Percentiles rank a stretch among this genome's conserved stretches.
Evolutionary conservation across 2,113 vertebrate species (phyloP).

Genomic region (Ptychochromis oligacanthus): DNA sequence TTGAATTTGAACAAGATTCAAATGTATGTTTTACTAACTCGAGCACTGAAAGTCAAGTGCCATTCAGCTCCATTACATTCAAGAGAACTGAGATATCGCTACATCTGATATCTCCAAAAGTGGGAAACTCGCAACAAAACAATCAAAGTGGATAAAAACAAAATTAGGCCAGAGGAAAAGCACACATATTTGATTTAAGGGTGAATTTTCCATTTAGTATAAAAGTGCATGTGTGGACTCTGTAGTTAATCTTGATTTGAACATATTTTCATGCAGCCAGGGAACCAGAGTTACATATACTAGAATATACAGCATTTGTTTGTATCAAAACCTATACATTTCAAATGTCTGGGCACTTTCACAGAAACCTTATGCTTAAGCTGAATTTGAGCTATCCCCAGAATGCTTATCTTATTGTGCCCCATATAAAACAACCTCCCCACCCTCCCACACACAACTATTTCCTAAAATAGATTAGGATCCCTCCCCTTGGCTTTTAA

Average conservation of each 20-base stretch:
- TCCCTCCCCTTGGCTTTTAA: constrained; percentile 18
- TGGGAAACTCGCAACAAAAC: neutral
- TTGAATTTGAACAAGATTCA: neutral
- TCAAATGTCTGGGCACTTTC: neutral
- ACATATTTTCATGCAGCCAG: neutral
- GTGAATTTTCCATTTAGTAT: neutral
- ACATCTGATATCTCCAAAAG: neutral
- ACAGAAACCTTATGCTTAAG: neutral
- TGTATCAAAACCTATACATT: neutral
- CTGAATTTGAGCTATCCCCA: constrained; percentile 15
- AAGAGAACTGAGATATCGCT: neutral
- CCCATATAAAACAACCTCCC: neutral
- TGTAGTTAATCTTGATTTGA: neutral
- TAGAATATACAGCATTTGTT: neutral
- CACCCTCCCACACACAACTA: neutral
- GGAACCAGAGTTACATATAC: neutral
- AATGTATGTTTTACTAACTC: neutral
- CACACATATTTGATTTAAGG: neutral
- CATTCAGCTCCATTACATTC: neutral
- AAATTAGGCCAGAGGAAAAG: neutral
- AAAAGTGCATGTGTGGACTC: neutral
- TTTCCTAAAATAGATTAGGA: constrained; percentile 36
- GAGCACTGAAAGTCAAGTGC: neutral
- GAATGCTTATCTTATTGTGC: constrained; percentile 11
- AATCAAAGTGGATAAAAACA: neutral